Base-by-base conservation (phyloP, 2,113 vertebrate species). In the Heliornis fulica region DNA sequence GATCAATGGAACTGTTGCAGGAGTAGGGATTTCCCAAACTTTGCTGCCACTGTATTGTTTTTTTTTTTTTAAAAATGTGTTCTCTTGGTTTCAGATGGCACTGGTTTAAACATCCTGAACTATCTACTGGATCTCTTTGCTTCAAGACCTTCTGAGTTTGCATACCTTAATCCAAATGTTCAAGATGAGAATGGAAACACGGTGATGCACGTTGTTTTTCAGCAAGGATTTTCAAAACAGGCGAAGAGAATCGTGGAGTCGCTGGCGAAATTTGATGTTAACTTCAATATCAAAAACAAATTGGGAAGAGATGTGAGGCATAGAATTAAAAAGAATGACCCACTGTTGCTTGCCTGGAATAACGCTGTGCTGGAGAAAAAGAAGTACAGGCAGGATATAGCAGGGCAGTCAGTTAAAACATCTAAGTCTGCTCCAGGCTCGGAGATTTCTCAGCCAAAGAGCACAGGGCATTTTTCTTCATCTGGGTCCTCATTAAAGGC, bases 181-280 rank as follows among this genome's bases (percentile, higher is more conserved):
- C 98, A 98, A 88, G 98, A 98, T 29, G 43, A 94, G 32, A 85
- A 87, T 17, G 98, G 98, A 34, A 97, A 98, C 80, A 98, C 98
- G 3, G 78, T 98, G 78, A 98, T 98, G 98, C 98, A 98, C 56
- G 50, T 98, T 91, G 63, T 98, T 81, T 98, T 98, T 92, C 98
- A 98, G 90, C 97, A 34, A 78, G 93, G 96, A 46, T 97, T 85
- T 97, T 83, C 95, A 19, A 98, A 94, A 69, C 97, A 97, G 18
- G 56, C 94, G 12, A 97, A 93, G 91, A 98, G 87, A 96, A 72
- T 98, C 71, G 83, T 96, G 0, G 96, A 97, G 13, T 89, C 95
- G 26, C 22, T 98, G 79, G 97, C 94, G 51, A 98, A 96, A 93
- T 98, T 98, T 45, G 97, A 98, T 80, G 93, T 98, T 45, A 98